A percentile compares a stretch with the other conserved stretches of the same genome.
phyloP scores from a whole-genome alignment of 2,797 vertebrate species.

The Eurystomus glaucurus region DNA sequence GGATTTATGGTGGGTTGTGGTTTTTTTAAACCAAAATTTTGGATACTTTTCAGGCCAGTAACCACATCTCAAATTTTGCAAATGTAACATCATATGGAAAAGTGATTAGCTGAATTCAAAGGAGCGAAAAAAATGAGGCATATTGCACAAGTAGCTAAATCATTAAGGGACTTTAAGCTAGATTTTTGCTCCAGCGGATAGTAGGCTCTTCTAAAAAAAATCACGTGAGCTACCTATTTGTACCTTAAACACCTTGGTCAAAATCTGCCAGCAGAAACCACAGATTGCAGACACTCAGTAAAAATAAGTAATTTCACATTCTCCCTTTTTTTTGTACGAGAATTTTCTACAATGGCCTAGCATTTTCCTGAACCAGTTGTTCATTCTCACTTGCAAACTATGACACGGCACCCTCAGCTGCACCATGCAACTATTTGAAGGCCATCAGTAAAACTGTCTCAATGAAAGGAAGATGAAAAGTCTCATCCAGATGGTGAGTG shows the following conservation, averaged over 20 bases:
- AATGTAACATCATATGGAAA: not conserved
- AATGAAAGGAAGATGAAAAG: not conserved
- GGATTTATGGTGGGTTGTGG: not conserved
- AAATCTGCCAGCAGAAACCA: not conserved
- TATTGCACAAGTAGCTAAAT: not conserved
- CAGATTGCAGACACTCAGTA: not conserved
- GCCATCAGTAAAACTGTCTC: not conserved
- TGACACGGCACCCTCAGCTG: rapidly evolving
- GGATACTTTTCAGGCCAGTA: not conserved
- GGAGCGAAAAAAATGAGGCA: not conserved
- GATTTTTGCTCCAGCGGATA: not conserved
- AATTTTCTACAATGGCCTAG: not conserved
- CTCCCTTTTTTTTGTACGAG: not conserved
- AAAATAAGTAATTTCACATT: not conserved
- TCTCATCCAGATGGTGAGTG: rapidly evolving
- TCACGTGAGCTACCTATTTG: not conserved
- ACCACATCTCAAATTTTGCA: not conserved
- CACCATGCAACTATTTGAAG: rapidly evolving
- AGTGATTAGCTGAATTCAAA: not conserved
- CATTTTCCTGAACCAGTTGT: not conserved
- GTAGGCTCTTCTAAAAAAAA: not conserved
- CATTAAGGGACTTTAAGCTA: not conserved
- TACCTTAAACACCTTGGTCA: not conserved
- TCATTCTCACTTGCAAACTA: not conserved
- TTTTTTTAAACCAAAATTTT: not conserved